These are phyloP conservation scores for Protomyctophum bolini DNA, from an alignment of 2,113 vertebrate genomes.

Conservation along the genomic window DNA sequence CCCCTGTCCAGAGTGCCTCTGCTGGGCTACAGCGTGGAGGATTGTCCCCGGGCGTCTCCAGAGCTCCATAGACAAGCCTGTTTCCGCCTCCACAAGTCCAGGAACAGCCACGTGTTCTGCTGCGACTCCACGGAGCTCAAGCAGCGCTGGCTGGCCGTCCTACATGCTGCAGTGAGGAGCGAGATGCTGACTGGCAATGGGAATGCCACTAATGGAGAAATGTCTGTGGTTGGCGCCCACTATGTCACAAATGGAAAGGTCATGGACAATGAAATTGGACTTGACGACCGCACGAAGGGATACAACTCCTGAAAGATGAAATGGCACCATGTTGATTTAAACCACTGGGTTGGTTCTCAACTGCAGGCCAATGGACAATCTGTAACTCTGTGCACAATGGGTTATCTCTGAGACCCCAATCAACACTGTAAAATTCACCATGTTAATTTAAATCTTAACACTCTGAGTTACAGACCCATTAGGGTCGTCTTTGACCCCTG, in stretches of 20 bases:
- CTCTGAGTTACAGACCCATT: no score
- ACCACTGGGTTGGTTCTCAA: no score
- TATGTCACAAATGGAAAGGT: neutral
- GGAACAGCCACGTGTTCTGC: slow-evolving; percentile 85
- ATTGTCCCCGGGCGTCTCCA: slow-evolving; percentile 69
- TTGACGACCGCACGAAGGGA: no score
- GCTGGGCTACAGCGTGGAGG: slow-evolving; percentile 84
- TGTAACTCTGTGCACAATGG: no score
- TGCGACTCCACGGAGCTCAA: slow-evolving; percentile 86
- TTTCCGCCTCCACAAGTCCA: slow-evolving; percentile 88
- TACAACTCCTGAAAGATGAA: no score
- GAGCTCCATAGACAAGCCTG: slow-evolving; percentile 81
- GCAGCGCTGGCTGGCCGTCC: slow-evolving; percentile 82
- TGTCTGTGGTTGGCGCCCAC: neutral
- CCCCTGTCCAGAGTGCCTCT: slow-evolving; percentile 86
- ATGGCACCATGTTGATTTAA: no score
- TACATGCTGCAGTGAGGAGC: slow-evolving; percentile 12
- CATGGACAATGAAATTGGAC: no score
- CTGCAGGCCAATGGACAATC: no score
- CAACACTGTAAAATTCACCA: no score
- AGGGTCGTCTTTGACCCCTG: no score
- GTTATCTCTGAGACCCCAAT: no score
- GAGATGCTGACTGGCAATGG: neutral
- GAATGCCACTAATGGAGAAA: neutral
- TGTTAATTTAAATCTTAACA: no score